Base-by-base conservation (phyloP, 2,888 invertebrate species). In the Pelosia muscerda region DNA sequence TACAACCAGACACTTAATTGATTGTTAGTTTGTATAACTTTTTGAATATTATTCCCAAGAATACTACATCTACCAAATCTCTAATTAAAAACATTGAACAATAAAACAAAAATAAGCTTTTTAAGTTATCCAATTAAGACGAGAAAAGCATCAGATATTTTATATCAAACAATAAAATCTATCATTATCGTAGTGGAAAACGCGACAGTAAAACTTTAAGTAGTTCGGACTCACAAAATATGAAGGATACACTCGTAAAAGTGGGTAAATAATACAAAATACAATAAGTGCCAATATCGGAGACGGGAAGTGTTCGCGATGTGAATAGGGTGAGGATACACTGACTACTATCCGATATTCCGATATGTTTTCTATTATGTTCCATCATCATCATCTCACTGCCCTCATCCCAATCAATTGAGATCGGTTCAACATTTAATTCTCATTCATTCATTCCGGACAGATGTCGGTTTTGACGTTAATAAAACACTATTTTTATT, bases 221-320 rank as follows among this genome's bases (percentile, higher is more conserved):
- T 92, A 92, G 92, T 93, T 92, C 88, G 91, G 91, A 93, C 91
- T 91, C 88, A 88, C 91, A 93, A 93, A 94, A 92, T 94, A 94
- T 92, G 90, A 90, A 87, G 81, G 90, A 90, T 88, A 87, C 86
- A 78, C 76, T 93, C 93, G 91, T 94, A 94, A 94, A 93, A 89
- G 90, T 89, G 88, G 91, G 93, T 93, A 94, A 94, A 94, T 94
- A 94, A 93, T 94, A 94, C 94, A 94, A 94, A 94, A 95, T 94
- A 95, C 94, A 93, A 93, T 95, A 94, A 94, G 93, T 93, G 92
- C 88, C 90, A 87, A 91, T 94, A 94, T 93, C 90, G 90, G 82
- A 87, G 90, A 87, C 85, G 84, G 83, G 85, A 84, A 84, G 82
- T 85, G 84, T 84, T 83, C 85, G 82, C 80, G 82, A 82, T 75